Base-by-base conservation (phyloP, 2,113 vertebrate species). In the Lophura nycthemera region DNA sequence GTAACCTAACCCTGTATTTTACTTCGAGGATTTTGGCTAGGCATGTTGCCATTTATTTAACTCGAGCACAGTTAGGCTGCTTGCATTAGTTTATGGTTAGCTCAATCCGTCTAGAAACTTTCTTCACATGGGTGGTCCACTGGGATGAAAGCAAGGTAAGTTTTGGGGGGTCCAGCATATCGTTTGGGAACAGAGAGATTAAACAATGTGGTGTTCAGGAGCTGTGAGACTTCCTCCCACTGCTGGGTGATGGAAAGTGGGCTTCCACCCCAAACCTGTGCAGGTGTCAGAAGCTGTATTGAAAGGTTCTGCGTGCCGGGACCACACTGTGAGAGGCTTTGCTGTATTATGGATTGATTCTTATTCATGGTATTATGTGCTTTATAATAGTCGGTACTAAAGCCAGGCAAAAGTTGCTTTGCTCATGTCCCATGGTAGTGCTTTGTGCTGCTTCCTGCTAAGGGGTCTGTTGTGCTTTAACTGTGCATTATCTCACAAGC, bases 111-210 rank as follows among this genome's bases (percentile, higher is more conserved):
- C 70, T 73, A 76, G 84, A 84, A 87, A 59, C 50, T 89, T 72
- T 45, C 73, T 85, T 91, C 40, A 17, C 71, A 86, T 87, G 86
- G 92, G 94, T 95, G 86, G 95, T 94, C 94, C 45, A 13, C 9
- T 70, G 77, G 63, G 81, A 79, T 90, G 81, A 48, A 70, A 63
- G 27, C 74, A 73, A 85, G 36, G 15, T 48, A 30, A 59, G 29
- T 81, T 42, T 84, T 69, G 90, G 63, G 74, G 66, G 45, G 15
- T 72, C 66, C 48, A 22, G 36, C 4, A 4, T 36, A 12, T 92
- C 10, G 3, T 69, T 83, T 74, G 54, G 63, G 43, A 86, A 10
- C 61, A 84, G 77, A 59, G 70, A 30, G 52, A 47, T 82, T 72
- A 57, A 78, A 50, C 30, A 11, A 34, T 10, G 4, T 25, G 48